Conservation (phyloP, 2,113 vertebrate species). For the Poecile atricapillus region DNA sequence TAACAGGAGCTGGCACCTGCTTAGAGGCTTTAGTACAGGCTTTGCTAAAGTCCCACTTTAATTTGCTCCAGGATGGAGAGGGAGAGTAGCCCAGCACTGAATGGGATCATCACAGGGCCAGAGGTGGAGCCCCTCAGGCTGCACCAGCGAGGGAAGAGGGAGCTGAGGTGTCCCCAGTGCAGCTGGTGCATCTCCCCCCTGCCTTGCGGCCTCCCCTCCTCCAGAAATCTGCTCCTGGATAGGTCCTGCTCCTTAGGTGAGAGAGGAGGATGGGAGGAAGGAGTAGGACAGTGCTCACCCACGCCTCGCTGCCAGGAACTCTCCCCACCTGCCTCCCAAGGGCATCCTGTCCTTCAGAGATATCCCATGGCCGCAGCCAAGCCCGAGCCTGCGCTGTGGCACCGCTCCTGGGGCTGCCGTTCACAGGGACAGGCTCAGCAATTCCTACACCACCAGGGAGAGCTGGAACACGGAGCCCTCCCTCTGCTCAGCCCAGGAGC, state of each 20-base stretch:
- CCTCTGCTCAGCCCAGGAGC: background rate
- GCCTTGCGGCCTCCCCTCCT: background rate
- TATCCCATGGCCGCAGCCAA: background rate
- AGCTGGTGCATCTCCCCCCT: rapidly evolving
- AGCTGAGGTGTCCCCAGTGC: background rate
- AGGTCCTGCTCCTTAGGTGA: background rate
- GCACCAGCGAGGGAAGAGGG: background rate
- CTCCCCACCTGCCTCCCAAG: constrained; percentile 11
- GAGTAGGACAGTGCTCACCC: background rate
- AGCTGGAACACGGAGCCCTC: background rate
- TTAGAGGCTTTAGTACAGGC: constrained; percentile 29
- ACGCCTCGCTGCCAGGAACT: background rate
- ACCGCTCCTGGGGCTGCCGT: background rate
- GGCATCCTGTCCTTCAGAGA: constrained; percentile 7
- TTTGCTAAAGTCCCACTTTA: constrained; percentile 44
- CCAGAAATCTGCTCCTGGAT: background rate
- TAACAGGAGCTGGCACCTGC: constrained; percentile 51
- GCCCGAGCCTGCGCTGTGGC: background rate
- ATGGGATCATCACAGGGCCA: rapidly evolving
- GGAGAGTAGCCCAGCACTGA: background rate
- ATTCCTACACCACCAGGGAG: background rate
- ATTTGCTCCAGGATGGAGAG: background rate
- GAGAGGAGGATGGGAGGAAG: background rate
- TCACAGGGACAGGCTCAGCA: background rate
- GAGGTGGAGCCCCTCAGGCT: background rate